Evolutionary conservation across 2,797 vertebrate genomes (phyloP), one percentile per base, ranked within the genome.

Genomic region (Melanotaenia parkinsoni): DNA sequence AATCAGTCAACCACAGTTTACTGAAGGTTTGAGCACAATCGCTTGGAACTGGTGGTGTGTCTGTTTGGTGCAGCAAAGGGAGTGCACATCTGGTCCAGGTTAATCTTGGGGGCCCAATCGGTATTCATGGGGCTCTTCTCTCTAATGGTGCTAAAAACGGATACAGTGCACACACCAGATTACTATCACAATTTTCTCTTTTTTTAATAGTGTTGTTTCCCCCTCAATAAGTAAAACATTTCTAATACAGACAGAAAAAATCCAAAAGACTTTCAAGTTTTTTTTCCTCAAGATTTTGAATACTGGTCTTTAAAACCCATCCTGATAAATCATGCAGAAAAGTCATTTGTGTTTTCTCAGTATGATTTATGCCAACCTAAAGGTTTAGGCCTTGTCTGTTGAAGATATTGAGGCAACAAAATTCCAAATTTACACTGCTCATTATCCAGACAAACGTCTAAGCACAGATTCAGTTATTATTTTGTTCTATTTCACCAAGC

Each of bases 61-160:
- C 35, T 80, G 60, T 62, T 81, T 74, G 78, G 82, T 79, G 58
- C 58, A 69, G 68, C 57, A 51, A 67, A 67, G 22, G 71, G 78
- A 87, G 73, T 84, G 87, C 86, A 92, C 92, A 93, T 93, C 91
- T 93, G 92, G 86, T 79, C 60, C n/a, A 43, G 74, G 91, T 94
- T 94, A 90, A 76, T 77, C 76, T 63, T 37, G 79, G 80, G 80
- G 80, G 88, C 79, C 83, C 83, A 18, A 65, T 81, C 86, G 77
- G 80, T 81, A 86, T 91, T 90, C 88, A 82, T 82, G 85, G 77
- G 82, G 72, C 80, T 80, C 77, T 74, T 89, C 67, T 40, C 72
- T 82, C 78, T 80, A 85, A 87, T 86, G 77, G 86, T 83, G 84
- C 90, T 89, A 91, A 91, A 92, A 91, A 89, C 85, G 87, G 87